Evolutionary conservation across 2,888 invertebrate species (phyloP), one percentile per base, ranked within the genome.

Genomic region (Heterodera filipjevi): DNA sequence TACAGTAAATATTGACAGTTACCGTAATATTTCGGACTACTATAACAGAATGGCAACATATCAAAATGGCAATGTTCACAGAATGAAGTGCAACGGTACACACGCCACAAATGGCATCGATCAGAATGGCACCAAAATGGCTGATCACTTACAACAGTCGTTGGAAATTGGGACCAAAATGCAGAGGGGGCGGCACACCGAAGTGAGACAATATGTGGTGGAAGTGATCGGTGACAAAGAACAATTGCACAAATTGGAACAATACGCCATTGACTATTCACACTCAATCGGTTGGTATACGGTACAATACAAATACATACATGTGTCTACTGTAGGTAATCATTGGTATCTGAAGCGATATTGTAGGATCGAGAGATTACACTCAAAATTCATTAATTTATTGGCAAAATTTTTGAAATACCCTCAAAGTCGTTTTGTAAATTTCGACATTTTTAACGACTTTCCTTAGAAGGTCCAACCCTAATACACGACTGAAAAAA

Each of bases 211-310:
- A 22, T 68, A 68, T 27, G 68, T 68, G 68, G 19, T 68, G 35
- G 68, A 68, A 32, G 68, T 32, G 32, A 35, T 68, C 68, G 5
- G 68, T 32, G 35, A 68, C 33, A 33, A 8, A 5, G 22, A 68
- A 8, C 27, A 68, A 16, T 35, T 68, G 68, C 8, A 68, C 16
- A 35, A 8, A 2, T 2, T 68, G 68, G 68, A 32, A 32, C 33
- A 68, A 35, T 75, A 75, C 35, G 75, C 75, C 22, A 32, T 75
- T 53, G 75, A 75, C 66, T 75, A 75, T 19, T 30, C 59, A 1
- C 75, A 75, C n/a, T 66, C 75, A 22, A 75, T 75, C 33, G 73
- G 73, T 73, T 27, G 22, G 64, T 46, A 33, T 16, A 3, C 39
- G 6, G 39, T 39, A 46, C 16, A 33, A 30, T 12, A n/a, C n/a